Evolutionary conservation across 2,888 invertebrate species (phyloP).

Genomic region (Onchidella celtica): DNA sequence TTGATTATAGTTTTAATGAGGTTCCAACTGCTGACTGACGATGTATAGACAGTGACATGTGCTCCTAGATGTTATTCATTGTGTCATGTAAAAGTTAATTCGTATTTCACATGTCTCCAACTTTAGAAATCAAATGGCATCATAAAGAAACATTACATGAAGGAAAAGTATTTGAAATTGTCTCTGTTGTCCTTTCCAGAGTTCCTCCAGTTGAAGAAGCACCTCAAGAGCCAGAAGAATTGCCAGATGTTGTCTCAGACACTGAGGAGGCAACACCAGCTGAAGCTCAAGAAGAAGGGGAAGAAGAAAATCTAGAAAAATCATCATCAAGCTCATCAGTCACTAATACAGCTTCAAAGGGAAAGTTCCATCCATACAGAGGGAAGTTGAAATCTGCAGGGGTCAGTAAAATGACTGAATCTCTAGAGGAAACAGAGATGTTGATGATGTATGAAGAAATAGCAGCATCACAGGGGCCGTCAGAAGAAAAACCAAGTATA

Average conservation of each 20-base stretch:
- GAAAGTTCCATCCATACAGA: conserved; percentile 69
- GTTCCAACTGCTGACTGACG: no score
- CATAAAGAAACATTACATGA: no score
- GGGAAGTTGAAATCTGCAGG: conserved; percentile 70
- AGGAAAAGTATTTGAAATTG: no score
- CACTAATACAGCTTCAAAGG: background rate
- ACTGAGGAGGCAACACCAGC: conserved; percentile 11
- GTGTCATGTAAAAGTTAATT: no score
- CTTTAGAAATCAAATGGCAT: no score
- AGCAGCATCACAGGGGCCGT: no score
- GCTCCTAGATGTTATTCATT: no score
- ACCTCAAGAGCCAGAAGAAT: conserved; percentile 22
- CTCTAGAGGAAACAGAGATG: conserved; percentile 74
- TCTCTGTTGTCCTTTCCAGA: background rate
- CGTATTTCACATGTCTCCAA: no score
- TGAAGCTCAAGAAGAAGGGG: conserved; percentile 6
- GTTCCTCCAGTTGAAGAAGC: conserved; percentile 12
- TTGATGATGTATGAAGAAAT: conserved; percentile 63
- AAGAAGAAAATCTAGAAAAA: background rate
- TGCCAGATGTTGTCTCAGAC: conserved; percentile 54
- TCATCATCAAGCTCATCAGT: background rate
- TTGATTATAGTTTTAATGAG: no score
- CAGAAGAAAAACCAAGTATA: conserved; percentile 50
- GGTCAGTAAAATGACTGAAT: conserved; percentile 68
- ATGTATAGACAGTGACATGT: no score